A percentile compares a stretch with the other conserved stretches of the same genome.
These are phyloP conservation scores for Aphaenogaster floridana DNA, from an alignment of 1,140 invertebrate genomes.

Conservation along the genomic window DNA sequence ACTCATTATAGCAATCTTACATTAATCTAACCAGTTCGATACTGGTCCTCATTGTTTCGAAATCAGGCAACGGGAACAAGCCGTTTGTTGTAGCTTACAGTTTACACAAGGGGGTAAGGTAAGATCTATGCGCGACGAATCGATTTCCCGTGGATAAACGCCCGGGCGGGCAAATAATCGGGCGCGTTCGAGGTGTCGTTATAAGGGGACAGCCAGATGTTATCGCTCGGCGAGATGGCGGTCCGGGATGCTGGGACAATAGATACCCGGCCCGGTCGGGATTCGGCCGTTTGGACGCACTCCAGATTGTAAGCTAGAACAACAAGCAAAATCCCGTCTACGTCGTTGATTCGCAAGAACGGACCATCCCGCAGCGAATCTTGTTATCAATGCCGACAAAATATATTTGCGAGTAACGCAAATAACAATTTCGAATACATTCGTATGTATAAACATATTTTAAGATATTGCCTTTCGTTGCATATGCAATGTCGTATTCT, in stretches of 20 bases:
- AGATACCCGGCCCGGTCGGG: conserved; percentile 30
- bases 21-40: background rate
- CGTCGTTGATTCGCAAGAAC: conserved; percentile 59
- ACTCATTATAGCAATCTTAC: background rate
- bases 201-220: conserved; percentile 49
- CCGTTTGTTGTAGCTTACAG: background rate
- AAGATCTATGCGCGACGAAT: conserved; percentile 43
- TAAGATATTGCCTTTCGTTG: background rate
- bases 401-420: background rate
- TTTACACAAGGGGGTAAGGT: conserved; percentile 27
- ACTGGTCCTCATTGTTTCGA: conserved; percentile 9
- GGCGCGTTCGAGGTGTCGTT: conserved; percentile 39
- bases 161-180: conserved; percentile 49
- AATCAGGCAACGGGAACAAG: background rate
- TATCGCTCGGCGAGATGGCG: conserved; percentile 35
- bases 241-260: conserved; percentile 25
- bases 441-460: background rate
- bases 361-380: background rate
- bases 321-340: conserved; percentile 61
- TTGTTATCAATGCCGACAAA: conserved; percentile 34
- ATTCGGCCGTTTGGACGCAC: conserved; percentile 64
- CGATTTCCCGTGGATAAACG: conserved; percentile 45
- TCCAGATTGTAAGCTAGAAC: conserved; percentile 68
- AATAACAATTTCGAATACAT: conserved; percentile 23
- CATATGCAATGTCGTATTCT: background rate